A percentile compares a stretch with the other conserved stretches of the same genome.
These are phyloP conservation scores for Spatulosminthurus flaviceps DNA, from an alignment of 2,888 invertebrate species.

Conservation along the genomic window DNA sequence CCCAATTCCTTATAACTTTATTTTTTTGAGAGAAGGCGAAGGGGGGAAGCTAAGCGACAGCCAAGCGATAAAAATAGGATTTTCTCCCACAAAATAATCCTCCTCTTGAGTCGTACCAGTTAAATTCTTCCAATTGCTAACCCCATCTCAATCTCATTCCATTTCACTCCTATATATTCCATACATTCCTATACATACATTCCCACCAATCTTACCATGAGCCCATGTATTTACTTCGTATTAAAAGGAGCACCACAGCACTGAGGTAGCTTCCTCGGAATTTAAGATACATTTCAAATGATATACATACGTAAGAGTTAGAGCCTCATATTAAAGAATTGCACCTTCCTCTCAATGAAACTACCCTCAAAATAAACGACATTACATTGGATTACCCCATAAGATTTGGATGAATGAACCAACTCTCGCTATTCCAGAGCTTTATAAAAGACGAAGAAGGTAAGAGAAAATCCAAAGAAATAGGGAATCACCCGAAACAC, in stretches of 20 bases:
- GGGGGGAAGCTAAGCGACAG: background rate
- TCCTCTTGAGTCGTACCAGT: background rate
- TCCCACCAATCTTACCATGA: too few relatives aligned
- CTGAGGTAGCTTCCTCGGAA: too few relatives aligned
- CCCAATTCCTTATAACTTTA: background rate
- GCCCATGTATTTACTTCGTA: too few relatives aligned
- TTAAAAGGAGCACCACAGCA: too few relatives aligned
- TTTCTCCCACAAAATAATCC: conserved; percentile 8
- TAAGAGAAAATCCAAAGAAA: too few relatives aligned
- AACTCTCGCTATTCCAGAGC: background rate
- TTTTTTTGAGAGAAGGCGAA: too few relatives aligned
- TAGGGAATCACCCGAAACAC: too few relatives aligned
- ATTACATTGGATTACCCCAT: conserved; percentile 27
- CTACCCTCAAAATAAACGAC: background rate
- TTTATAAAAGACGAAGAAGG: too few relatives aligned
- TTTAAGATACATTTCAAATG: too few relatives aligned
- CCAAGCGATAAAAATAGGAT: conserved; percentile 9
- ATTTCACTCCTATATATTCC: background rate
- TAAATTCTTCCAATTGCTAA: conserved; percentile 1
- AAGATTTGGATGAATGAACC: conserved; percentile 31
- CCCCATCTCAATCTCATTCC: background rate
- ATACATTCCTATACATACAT: background rate
- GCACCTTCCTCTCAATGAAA: background rate
- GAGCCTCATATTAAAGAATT: background rate
- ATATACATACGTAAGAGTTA: background rate